Percentiles rank a stretch among this genome's conserved stretches.
phyloP scores from a whole-genome alignment of 35 echinoderm and acorn worm species.

The Apostichopus japonicus region DNA sequence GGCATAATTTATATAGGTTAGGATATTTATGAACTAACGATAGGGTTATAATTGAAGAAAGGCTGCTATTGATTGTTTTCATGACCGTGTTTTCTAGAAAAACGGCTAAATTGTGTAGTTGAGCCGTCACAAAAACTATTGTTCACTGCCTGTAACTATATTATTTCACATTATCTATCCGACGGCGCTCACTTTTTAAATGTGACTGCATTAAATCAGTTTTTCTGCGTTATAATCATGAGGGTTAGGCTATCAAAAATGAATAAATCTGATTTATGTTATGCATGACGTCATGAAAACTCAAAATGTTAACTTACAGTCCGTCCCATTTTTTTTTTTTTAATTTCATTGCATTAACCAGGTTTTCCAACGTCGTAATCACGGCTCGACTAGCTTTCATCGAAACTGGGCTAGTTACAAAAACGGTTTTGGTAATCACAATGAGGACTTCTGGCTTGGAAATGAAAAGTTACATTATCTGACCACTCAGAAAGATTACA shows the following conservation, averaged over 20 bases:
- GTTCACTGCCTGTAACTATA: too few relatives aligned
- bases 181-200: too few relatives aligned
- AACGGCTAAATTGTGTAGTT: too few relatives aligned
- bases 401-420: slow-evolving; percentile 10
- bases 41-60: too few relatives aligned
- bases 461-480: slow-evolving; percentile 16
- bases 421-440: slow-evolving; percentile 20
- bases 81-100: too few relatives aligned
- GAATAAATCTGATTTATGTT: background rate
- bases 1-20: too few relatives aligned
- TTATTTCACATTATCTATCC: too few relatives aligned
- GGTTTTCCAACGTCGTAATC: slow-evolving; percentile 30
- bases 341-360: background rate
- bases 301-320: background rate
- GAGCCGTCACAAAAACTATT: too few relatives aligned
- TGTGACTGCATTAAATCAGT: background rate
- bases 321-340: too few relatives aligned
- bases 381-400: background rate
- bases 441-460: background rate
- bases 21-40: too few relatives aligned
- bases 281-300: background rate
- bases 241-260: background rate
- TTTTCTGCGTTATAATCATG: background rate
- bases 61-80: too few relatives aligned
- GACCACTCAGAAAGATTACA: background rate